phyloP scores from a whole-genome alignment of 2,888 invertebrate genomes.

The Drosophila silvestris region DNA sequence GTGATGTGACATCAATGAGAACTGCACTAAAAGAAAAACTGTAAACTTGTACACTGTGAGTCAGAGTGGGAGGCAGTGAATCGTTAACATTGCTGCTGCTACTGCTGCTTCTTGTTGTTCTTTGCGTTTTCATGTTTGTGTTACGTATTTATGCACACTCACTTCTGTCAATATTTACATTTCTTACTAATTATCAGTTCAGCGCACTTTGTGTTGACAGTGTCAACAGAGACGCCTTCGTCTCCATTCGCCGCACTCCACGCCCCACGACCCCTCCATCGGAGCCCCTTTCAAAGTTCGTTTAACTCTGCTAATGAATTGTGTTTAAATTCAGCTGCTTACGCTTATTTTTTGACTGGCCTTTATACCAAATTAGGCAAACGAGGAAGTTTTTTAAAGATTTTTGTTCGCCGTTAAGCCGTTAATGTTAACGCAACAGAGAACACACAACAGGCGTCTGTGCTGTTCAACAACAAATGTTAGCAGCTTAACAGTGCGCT shows the following conservation, averaged over 20 bases:
- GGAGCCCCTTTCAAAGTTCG: constrained; percentile 50
- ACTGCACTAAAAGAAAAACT: constrained; percentile 27
- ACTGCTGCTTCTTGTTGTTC: constrained; percentile 9
- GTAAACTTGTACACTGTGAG: background rate
- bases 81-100: constrained; percentile 15
- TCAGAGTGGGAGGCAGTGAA: constrained; percentile 3
- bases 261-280: background rate
- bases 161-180: constrained; percentile 77
- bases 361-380: constrained; percentile 25
- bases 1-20: constrained; percentile 32
- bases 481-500: constrained; percentile 15
- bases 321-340: constrained; percentile 29
- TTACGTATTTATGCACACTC: constrained; percentile 61
- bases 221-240: constrained; percentile 57
- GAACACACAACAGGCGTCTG: background rate
- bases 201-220: constrained; percentile 73
- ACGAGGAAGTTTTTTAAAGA: constrained; percentile 25
- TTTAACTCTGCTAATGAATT: constrained; percentile 69
- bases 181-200: constrained; percentile 79
- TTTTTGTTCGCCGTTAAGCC: background rate
- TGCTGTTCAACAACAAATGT: background rate
- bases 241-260: constrained; percentile 17
- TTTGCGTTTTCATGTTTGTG: constrained; percentile 26
- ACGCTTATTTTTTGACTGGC: constrained; percentile 27
- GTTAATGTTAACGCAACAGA: constrained; percentile 27